phyloP scores from a whole-genome alignment of 2,797 vertebrate genomes.

The Syndactyla subalaris region DNA sequence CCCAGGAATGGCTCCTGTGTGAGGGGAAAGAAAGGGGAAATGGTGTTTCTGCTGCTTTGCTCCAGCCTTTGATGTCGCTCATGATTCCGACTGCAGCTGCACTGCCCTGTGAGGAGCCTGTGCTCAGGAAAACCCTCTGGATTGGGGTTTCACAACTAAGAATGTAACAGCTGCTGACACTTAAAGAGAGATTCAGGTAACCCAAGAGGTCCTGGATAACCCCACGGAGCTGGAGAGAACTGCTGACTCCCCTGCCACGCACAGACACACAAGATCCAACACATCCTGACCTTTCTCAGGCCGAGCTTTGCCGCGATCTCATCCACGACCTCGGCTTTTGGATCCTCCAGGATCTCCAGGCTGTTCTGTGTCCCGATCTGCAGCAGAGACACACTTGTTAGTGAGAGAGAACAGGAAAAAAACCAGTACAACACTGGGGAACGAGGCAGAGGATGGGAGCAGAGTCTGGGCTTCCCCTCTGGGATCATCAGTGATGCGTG shows the following conservation, averaged over 20 bases:
- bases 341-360: slow-evolving; percentile 93
- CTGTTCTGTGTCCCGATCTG: slow-evolving; percentile 96
- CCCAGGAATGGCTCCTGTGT: neutral
- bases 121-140: neutral
- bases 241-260: neutral
- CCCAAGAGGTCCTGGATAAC: neutral
- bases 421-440: neutral
- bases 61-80: neutral
- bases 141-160: neutral
- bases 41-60: neutral
- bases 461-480: neutral
- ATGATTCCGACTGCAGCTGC: neutral
- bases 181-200: neutral
- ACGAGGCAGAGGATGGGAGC: neutral
- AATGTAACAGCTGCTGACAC: neutral
- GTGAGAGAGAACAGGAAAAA: neutral
- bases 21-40: neutral
- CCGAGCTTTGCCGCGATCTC: slow-evolving; percentile 96
- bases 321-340: slow-evolving; percentile 93
- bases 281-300: slow-evolving; percentile 86
- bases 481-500: neutral
- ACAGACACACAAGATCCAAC: rapidly evolving
- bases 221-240: neutral
- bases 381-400: neutral
- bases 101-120: neutral